A percentile compares a stretch with the other conserved stretches of the same genome.
Evolutionary conservation across 2,888 invertebrate species (phyloP).

Genomic region (Spilosoma lubricipeda): DNA sequence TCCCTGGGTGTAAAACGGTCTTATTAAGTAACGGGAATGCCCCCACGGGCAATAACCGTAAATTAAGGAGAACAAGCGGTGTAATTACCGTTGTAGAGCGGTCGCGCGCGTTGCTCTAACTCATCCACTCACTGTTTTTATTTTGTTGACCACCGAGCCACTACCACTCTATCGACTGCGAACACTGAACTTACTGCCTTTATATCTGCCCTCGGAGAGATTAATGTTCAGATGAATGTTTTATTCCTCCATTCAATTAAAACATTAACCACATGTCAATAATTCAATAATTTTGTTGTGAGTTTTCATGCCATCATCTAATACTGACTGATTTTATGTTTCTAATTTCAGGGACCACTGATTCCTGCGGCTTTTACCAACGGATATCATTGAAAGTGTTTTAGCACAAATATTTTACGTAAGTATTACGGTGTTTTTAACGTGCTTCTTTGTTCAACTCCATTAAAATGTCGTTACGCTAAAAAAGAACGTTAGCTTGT

Average conservation of each 20-base stretch:
- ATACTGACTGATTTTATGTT: constrained; percentile 48
- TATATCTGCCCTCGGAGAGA: constrained; percentile 82
- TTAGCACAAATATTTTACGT: constrained; percentile 86
- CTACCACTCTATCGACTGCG: constrained; percentile 83
- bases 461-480: constrained; percentile 77
- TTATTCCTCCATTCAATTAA: constrained; percentile 80
- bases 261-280: constrained; percentile 60
- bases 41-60: constrained; percentile 87
- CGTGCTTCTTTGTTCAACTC: constrained; percentile 63
- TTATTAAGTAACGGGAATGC: constrained; percentile 86
- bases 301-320: constrained; percentile 36
- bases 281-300: constrained; percentile 51
- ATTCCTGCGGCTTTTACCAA: constrained; percentile 99
- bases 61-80: constrained; percentile 87
- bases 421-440: constrained; percentile 74
- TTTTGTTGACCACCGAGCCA: constrained; percentile 80
- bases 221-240: constrained; percentile 78
- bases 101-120: constrained; percentile 83
- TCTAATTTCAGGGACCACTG: constrained; percentile 95
- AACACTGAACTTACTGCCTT: constrained; percentile 81
- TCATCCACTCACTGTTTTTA: constrained; percentile 84
- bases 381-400: constrained; percentile 96
- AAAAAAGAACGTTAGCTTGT: constrained; percentile 68
- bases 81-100: constrained; percentile 86
- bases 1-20: constrained; percentile 84